Evolutionary conservation across 1,140 invertebrate genomes (phyloP).

Genomic region (Drosophila ficusphila): DNA sequence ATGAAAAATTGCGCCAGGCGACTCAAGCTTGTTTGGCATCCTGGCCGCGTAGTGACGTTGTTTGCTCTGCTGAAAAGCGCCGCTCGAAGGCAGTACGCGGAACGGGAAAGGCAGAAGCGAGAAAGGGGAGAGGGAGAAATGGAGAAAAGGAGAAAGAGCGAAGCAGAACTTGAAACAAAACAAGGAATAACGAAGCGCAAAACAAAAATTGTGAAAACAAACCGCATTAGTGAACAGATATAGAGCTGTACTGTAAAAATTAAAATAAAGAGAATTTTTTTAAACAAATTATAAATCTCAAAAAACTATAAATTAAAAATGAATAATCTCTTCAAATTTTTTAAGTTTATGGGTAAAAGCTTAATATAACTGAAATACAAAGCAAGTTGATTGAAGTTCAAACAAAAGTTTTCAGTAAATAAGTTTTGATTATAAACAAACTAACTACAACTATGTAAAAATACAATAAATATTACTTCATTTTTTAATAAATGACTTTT

Average conservation of each 20-base stretch:
- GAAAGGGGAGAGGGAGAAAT: conserved; percentile 8
- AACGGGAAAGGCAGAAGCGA: conserved; percentile 11
- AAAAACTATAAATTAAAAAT: background rate
- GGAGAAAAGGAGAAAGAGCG: conserved; percentile 6
- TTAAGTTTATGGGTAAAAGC: too few species aligned
- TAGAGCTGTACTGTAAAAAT: conserved; percentile 11
- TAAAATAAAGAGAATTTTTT: background rate
- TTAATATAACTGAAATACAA: too few species aligned
- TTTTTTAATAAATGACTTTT: background rate
- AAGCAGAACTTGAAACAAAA: conserved; percentile 65
- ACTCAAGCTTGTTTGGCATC: conserved; percentile 79
- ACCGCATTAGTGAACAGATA: conserved; percentile 72
- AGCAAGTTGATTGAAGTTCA: too few species aligned
- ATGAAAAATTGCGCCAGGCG: conserved; percentile 73
- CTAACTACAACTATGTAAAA: too few species aligned
- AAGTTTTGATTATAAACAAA: too few species aligned
- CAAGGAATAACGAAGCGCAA: conserved; percentile 76
- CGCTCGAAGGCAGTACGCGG: conserved; percentile 17
- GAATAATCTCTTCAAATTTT: background rate
- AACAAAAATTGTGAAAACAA: conserved; percentile 72
- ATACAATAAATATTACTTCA: too few species aligned
- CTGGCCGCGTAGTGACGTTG: conserved; percentile 76
- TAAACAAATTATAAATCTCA: background rate
- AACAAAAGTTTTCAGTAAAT: too few species aligned
- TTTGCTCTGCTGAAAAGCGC: conserved; percentile 55